Percentiles rank a stretch among this genome's conserved stretches.
Conservation (phyloP, 2,797 vertebrate genomes). For the Cottoperca gobio region DNA sequence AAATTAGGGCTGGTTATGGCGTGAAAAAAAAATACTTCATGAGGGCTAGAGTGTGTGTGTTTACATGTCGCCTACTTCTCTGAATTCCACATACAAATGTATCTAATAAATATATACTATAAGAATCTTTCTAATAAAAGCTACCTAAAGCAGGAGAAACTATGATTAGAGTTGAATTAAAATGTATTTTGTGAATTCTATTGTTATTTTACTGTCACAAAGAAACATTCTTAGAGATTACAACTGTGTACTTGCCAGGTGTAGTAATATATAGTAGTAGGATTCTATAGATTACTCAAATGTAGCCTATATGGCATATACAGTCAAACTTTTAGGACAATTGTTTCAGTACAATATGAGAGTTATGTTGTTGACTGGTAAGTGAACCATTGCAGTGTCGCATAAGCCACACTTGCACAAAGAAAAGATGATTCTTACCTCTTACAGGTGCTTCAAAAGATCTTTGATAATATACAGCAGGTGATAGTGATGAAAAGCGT, state of each 20-base stretch:
- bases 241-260: neutral
- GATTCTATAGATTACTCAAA: neutral
- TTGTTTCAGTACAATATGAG: neutral
- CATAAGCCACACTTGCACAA: neutral
- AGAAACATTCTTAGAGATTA: neutral
- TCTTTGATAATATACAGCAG: neutral
- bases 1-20: conserved; percentile 12
- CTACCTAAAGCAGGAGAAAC: neutral
- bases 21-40: neutral
- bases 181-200: neutral
- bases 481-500: neutral
- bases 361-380: neutral
- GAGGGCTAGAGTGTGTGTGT: neutral
- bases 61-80: neutral
- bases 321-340: neutral
- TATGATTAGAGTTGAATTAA: neutral
- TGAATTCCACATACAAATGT: neutral
- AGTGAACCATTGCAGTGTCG: neutral
- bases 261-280: neutral
- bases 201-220: conserved; percentile 3
- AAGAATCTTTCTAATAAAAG: neutral
- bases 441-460: neutral
- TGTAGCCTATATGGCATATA: neutral
- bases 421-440: neutral
- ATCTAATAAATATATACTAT: neutral